Base-by-base conservation (phyloP, 2,113 vertebrate genomes). In the Bambusicola thoracicus region DNA sequence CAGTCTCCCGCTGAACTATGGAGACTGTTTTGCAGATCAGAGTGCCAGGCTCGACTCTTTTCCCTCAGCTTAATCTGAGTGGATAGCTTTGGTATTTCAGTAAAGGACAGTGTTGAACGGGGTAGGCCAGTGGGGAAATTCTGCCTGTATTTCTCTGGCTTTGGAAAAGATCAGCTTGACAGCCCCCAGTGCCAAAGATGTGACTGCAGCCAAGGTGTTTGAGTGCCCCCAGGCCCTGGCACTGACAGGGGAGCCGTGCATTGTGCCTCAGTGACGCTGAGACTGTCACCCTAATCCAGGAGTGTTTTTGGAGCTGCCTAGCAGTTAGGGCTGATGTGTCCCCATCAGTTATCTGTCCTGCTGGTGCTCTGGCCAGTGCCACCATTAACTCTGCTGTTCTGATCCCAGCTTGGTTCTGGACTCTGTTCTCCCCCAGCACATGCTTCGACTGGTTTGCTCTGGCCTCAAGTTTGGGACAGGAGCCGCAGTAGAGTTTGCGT, bases 401-500 rank as follows among this genome's bases (percentile, higher is more conserved):
- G 53, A 8, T 55, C 48, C 68, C 94, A 99, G 99, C 79, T 84
- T 93, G 55, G 97, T 99, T 44, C 89, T 99, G 85, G 97, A 96
- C 70, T 98, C 99, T 1, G 93, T 87, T 32, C 97, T 99, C 63
- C 98, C 98, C 36, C 97, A 97, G 89, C 96, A 97, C 69, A 97
- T 99, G 94, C 97, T 99, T 63, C 97, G 70, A 1, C 94, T 98
- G 78, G 89, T 99, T 82, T 98, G 97, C 21, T 97, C 98, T 0
- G 96, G 98, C 83, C 97, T 97, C 53, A 97, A 98, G 88, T 97
- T 98, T 80, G 98, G 98, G 40, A 87, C 97, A 68, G 98, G 98
- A 73, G 97, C 98, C 0, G 98, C 98, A 1, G 98, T 99, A 85
- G 99, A 99, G 95, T 99, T 98, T 92, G 98, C 99, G 0, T 99